Evolutionary conservation across 2,113 vertebrate genomes (phyloP).

Genomic region (Stictonetta naevosa): DNA sequence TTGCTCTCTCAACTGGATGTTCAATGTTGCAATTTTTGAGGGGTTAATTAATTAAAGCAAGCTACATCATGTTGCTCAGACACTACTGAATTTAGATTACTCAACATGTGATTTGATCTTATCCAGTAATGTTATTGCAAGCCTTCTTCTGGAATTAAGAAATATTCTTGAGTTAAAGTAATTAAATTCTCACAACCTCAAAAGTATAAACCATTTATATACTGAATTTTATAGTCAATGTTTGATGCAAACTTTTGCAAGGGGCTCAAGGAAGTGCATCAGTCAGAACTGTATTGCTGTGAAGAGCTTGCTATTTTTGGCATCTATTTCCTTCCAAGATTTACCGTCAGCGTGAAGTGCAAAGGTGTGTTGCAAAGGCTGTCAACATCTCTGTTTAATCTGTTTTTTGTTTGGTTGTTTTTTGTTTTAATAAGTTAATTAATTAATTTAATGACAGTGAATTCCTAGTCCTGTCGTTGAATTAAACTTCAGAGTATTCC

Average conservation of each 20-base stretch:
- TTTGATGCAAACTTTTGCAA: neutral
- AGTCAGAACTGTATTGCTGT: neutral
- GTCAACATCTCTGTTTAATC: neutral
- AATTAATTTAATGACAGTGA: neutral
- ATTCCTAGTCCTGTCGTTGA: neutral
- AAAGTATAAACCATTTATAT: neutral
- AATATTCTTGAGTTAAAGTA: slow-evolving; percentile 22
- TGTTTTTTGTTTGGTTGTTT: neutral
- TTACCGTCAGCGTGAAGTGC: neutral
- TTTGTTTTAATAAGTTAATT: neutral
- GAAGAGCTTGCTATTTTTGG: neutral
- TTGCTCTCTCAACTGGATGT: slow-evolving; percentile 46
- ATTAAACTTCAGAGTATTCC: neutral
- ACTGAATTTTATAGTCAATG: neutral
- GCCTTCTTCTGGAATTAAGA: neutral
- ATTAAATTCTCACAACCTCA: slow-evolving; percentile 27
- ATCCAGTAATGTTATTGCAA: neutral
- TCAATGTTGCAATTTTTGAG: slow-evolving; percentile 47
- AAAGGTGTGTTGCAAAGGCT: neutral
- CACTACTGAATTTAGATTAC: slow-evolving; percentile 40
- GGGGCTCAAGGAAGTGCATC: neutral
- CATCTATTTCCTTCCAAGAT: neutral
- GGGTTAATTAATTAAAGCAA: slow-evolving; percentile 67
- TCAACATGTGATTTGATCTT: slow-evolving; percentile 20
- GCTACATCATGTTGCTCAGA: slow-evolving; percentile 35